Evolutionary conservation across 1,140 invertebrate species (phyloP), one percentile per base, ranked within the genome.

Genomic region (Drosophila pallidifrons): DNA sequence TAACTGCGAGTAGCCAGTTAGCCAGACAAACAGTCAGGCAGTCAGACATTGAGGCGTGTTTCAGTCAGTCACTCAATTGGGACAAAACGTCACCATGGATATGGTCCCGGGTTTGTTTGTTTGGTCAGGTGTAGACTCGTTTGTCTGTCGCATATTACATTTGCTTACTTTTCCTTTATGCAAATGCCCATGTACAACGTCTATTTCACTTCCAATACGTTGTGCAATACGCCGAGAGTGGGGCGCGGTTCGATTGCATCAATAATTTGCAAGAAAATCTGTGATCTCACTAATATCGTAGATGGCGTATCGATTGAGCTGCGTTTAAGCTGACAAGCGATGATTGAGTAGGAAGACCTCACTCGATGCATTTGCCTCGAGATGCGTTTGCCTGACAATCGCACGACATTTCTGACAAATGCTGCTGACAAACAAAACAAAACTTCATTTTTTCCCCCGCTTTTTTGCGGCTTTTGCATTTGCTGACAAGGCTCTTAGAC

Each of bases 321-420:
- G 49, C 45, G 28, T 20, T 35, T 41, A 45, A 65, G 69, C 43
- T 55, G 72, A 46, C 30, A 54, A 16, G 16, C 11, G 32, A 54
- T 38, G 20, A 66, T 68, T 60, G 60, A 49, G 66, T 43, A 38
- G 67, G 20, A 20, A 88, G 81, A 81, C 77, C 80, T 63, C 83
- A 80, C 76, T 72, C 60, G 74, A 75, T 70, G 82, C 46, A 28
- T 47, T 38, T 30, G 55, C 52, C 25, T 8, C 45, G 78, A 70
- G 76, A 75, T 69, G 70, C 82, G 72, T 82, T 74, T 58, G 74
- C 73, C 10, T 89, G 83, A 89, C 83, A 87, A 89, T 77, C 85
- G 83, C 72, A 80, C 77, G 83, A 88, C 83, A 87, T 88, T 87
- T 87, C 63, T 87, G 83, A 87, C 83, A 87, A 87, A 87, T 87